phyloP scores from a whole-genome alignment of 2,888 invertebrate species.

The Campaea margaritaria region DNA sequence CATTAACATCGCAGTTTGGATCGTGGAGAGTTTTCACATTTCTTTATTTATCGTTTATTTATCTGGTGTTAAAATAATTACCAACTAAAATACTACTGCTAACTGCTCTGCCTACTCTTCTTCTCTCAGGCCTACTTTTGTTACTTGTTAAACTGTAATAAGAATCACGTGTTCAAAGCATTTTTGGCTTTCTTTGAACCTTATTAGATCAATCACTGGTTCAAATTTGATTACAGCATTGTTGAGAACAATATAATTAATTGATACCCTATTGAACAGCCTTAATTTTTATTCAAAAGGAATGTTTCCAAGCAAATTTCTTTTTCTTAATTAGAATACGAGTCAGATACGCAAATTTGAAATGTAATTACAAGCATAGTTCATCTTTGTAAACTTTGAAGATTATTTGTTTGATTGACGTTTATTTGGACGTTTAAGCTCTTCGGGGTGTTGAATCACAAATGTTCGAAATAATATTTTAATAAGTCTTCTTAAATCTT shows the following conservation, averaged over 20 bases:
- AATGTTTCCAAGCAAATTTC: slow-evolving; percentile 28
- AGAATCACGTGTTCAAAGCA: slow-evolving; percentile 26
- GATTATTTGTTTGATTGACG: neutral
- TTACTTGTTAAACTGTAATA: too few species aligned
- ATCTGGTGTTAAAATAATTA: too few species aligned
- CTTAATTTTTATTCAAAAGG: slow-evolving; percentile 27
- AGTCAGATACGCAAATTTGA: slow-evolving; percentile 10
- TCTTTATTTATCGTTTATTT: too few species aligned
- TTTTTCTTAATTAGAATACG: slow-evolving; percentile 16
- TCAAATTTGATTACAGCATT: slow-evolving; percentile 39
- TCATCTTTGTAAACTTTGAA: slow-evolving; percentile 9
- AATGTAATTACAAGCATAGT: slow-evolving; percentile 5
- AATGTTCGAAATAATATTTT: neutral
- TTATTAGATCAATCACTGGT: slow-evolving; percentile 31
- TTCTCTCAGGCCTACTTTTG: too few species aligned
- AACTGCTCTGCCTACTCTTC: too few species aligned
- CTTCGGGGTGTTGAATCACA: neutral
- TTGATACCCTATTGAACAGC: slow-evolving; percentile 39
- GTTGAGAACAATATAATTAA: slow-evolving; percentile 40
- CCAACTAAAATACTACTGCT: too few species aligned
- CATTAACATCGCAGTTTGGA: too few species aligned
- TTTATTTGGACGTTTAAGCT: neutral
- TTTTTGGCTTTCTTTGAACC: slow-evolving; percentile 21
- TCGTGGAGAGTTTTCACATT: too few species aligned
- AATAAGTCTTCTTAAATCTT: too few species aligned